A percentile compares a stretch with the other conserved stretches of the same genome.
These are phyloP conservation scores for Anoplophora glabripennis DNA, from an alignment of 1,140 invertebrate species.

Conservation along the genomic window DNA sequence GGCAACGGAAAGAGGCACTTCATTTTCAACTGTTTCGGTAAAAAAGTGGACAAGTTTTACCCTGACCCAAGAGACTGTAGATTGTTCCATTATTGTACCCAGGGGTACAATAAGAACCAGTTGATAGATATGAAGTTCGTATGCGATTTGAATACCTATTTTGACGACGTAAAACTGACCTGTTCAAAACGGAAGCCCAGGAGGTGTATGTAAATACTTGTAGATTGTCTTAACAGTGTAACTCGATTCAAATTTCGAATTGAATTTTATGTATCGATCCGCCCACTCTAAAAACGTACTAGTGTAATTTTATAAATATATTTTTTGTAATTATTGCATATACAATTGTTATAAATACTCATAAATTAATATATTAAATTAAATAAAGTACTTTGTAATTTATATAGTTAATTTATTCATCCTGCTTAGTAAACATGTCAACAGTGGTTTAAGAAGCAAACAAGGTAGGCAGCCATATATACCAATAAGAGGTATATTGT, in stretches of 20 bases:
- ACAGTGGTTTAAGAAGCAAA: no score
- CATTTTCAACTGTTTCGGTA: slow-evolving; percentile 57
- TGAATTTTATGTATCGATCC: slow-evolving; percentile 8
- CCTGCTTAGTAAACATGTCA: no score
- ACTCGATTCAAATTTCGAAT: slow-evolving; percentile 1
- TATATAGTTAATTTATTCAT: no score
- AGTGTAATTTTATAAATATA: slow-evolving; percentile 9
- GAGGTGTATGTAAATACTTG: slow-evolving; percentile 40
- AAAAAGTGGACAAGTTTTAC: slow-evolving; percentile 57
- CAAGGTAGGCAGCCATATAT: no score
- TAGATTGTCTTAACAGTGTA: slow-evolving; percentile 1
- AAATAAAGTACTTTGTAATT: slow-evolving; percentile 17
- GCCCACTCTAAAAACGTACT: slow-evolving; percentile 13
- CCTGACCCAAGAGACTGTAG: slow-evolving; percentile 57
- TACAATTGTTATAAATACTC: slow-evolving; percentile 39
- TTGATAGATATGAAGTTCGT: slow-evolving; percentile 60
- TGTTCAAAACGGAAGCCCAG: slow-evolving; percentile 49
- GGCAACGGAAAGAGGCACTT: slow-evolving; percentile 22
- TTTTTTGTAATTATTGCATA: slow-evolving; percentile 29
- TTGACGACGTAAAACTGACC: slow-evolving; percentile 55
- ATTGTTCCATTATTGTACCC: slow-evolving; percentile 61
- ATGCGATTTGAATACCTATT: slow-evolving; percentile 57
- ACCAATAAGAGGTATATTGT: no score
- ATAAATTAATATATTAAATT: slow-evolving; percentile 43
- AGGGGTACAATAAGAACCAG: slow-evolving; percentile 56